Evolutionary conservation across 2,888 invertebrate genomes (phyloP).

Genomic region (Molorchus minor): DNA sequence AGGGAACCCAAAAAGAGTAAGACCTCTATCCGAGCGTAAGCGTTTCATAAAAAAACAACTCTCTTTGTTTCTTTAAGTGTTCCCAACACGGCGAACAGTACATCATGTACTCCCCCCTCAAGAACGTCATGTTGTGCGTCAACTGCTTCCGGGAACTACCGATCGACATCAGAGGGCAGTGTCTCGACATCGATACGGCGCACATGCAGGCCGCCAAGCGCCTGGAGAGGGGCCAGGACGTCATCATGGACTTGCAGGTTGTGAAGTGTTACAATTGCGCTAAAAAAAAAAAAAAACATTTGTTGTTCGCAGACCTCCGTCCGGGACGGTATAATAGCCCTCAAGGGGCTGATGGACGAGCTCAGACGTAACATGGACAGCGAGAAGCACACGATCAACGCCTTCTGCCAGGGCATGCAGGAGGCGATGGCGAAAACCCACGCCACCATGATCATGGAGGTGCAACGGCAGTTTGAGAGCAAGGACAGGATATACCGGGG

Average conservation of each 20-base stretch:
- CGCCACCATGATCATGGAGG: slow-evolving; percentile 71
- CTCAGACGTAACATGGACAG: slow-evolving; percentile 71
- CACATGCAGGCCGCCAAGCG: slow-evolving; percentile 76
- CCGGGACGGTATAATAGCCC: slow-evolving; percentile 72
- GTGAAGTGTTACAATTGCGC: not conserved
- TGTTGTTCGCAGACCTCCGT: slow-evolving; percentile 68
- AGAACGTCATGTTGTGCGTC: slow-evolving; percentile 76
- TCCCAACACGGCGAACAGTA: slow-evolving; percentile 76
- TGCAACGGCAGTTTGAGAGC: slow-evolving; percentile 70
- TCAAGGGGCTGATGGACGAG: slow-evolving; percentile 74
- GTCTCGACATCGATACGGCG: slow-evolving; percentile 79
- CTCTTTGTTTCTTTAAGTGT: slow-evolving; percentile 62
- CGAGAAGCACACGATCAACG: slow-evolving; percentile 73
- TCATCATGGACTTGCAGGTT: slow-evolving; percentile 61
- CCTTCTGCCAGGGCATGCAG: slow-evolving; percentile 72
- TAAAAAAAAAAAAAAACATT: not conserved
- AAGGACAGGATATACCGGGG: slow-evolving; percentile 62
- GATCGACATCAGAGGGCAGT: slow-evolving; percentile 72
- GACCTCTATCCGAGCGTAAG: no score
- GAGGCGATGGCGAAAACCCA: slow-evolving; percentile 75
- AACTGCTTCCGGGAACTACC: slow-evolving; percentile 78
- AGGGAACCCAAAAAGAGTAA: no score
- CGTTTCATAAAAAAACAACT: slow-evolving; percentile 5
- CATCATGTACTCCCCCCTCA: slow-evolving; percentile 77
- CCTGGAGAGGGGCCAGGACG: slow-evolving; percentile 70